Evolutionary conservation across 2,888 invertebrate genomes (phyloP).

Genomic region (Halictus quadricinctus): DNA sequence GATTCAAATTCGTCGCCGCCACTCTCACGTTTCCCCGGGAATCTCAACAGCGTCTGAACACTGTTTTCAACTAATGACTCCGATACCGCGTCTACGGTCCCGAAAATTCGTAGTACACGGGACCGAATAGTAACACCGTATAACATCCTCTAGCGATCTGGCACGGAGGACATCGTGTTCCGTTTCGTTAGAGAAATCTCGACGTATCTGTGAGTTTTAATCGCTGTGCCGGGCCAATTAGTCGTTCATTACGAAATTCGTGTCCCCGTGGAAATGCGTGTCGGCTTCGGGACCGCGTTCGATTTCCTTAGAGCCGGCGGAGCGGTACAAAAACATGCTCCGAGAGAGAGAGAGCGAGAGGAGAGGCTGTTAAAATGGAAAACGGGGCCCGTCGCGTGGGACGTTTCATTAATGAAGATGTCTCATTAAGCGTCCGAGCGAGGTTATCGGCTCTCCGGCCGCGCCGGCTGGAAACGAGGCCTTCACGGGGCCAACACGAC

Average conservation of each 20-base stretch:
- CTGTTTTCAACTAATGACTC: background rate
- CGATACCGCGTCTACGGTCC: background rate
- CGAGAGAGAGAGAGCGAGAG: background rate
- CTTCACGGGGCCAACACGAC: conserved; percentile 30
- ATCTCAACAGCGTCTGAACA: background rate
- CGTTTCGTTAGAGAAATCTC: conserved; percentile 52
- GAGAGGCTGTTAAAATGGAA: conserved; percentile 43
- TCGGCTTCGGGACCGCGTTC: background rate
- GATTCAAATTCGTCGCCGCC: background rate
- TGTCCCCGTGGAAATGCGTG: conserved; percentile 47
- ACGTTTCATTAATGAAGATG: conserved; percentile 68
- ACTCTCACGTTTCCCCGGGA: background rate
- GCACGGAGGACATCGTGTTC: background rate
- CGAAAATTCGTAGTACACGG: background rate
- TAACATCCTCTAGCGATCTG: background rate
- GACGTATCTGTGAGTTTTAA: conserved; percentile 27
- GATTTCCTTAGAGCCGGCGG: conserved; percentile 37
- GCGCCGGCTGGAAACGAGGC: conserved; percentile 56
- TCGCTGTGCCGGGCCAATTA: conserved; percentile 58
- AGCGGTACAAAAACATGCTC: conserved; percentile 28
- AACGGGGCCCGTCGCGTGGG: conserved; percentile 62
- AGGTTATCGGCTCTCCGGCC: conserved; percentile 62
- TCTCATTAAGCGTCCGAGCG: conserved; percentile 66
- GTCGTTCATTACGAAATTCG: conserved; percentile 61
- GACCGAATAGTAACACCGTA: background rate